A percentile compares a stretch with the other conserved stretches of the same genome.
These are phyloP conservation scores for Geococcyx californianus DNA, from an alignment of 2,113 vertebrate genomes.

Conservation along the genomic window DNA sequence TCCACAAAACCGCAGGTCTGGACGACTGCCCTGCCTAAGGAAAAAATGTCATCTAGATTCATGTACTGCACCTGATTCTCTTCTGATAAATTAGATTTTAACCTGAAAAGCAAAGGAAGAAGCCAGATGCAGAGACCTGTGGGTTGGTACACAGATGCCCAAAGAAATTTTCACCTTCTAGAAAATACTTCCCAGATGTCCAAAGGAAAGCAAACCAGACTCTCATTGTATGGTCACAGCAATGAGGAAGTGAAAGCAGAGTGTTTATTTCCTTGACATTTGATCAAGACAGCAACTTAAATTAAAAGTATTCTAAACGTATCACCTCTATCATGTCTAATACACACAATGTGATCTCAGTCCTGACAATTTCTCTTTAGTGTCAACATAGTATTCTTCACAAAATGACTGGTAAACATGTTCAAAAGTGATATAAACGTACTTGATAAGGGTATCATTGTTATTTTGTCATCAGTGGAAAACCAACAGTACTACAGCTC, in stretches of 20 bases:
- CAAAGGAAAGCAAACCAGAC: neutral
- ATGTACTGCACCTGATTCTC: neutral
- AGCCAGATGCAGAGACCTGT: neutral
- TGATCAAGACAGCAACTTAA: neutral
- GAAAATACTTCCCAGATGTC: neutral
- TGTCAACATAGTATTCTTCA: neutral
- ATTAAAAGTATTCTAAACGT: neutral
- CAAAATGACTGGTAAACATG: neutral
- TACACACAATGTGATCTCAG: neutral
- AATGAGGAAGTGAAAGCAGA: accelerated
- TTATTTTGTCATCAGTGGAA: neutral
- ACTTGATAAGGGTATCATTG: neutral
- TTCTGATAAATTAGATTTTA: neutral
- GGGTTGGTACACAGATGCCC: neutral
- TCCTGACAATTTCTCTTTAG: neutral
- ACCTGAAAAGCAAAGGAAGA: neutral
- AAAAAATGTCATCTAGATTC: neutral
- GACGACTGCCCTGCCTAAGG: neutral
- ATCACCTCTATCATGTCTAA: neutral
- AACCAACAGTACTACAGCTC: neutral
- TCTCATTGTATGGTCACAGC: neutral
- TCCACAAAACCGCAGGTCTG: neutral
- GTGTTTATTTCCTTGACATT: neutral
- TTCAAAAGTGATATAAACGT: neutral
- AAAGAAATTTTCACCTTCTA: neutral